Conservation (phyloP, 1,140 invertebrate species). For the Plutomurus gul region DNA sequence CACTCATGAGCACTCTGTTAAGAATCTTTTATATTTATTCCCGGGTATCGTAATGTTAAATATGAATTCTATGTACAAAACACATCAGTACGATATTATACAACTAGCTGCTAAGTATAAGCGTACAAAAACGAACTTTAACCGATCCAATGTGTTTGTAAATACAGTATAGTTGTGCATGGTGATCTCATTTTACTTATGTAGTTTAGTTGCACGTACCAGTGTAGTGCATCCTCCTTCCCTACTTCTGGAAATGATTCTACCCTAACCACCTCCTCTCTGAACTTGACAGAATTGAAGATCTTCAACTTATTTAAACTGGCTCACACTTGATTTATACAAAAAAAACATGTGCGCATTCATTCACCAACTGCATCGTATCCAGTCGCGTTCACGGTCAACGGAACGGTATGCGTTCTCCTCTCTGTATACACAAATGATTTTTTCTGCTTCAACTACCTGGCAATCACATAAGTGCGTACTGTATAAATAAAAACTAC, state of each 20-base stretch:
- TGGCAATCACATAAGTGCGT: neutral
- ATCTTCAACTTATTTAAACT: neutral
- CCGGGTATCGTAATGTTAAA: too few species aligned
- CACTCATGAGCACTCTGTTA: too few species aligned
- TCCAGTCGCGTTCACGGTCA: neutral
- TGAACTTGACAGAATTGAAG: neutral
- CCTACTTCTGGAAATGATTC: neutral
- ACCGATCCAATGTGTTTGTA: too few species aligned
- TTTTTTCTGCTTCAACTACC: too few species aligned
- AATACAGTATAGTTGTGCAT: too few species aligned
- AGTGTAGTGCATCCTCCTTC: neutral
- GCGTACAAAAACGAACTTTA: too few species aligned
- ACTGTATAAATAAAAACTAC: neutral
- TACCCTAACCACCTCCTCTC: neutral
- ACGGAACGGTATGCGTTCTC: neutral
- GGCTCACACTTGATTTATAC: neutral
- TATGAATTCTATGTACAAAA: too few species aligned
- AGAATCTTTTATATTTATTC: too few species aligned
- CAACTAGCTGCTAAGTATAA: too few species aligned
- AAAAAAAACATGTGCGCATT: neutral
- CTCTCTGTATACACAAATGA: neutral
- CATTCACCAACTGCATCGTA: neutral
- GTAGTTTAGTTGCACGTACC: too few species aligned
- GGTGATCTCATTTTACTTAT: too few species aligned
- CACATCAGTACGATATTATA: too few species aligned